Percentiles rank a stretch among this genome's conserved stretches.
These are phyloP conservation scores for Myathropa florea DNA, from an alignment of 2,888 invertebrate species.

Conservation along the genomic window DNA sequence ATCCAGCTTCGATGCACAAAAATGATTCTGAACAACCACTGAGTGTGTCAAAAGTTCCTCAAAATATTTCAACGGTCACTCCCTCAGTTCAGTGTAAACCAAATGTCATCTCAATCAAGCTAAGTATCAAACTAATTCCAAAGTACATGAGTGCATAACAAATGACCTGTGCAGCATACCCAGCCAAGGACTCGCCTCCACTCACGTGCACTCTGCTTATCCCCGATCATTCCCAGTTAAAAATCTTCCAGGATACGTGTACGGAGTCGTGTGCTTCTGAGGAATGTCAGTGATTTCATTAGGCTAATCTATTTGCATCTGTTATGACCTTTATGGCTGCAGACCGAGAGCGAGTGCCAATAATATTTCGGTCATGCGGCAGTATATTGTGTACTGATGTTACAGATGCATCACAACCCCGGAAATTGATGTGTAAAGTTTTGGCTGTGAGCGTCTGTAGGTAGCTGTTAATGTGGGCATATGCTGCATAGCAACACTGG, in stretches of 20 bases:
- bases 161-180: no score
- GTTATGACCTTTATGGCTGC: conserved; percentile 37
- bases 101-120: not conserved
- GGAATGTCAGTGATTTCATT: conserved; percentile 56
- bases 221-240: not conserved
- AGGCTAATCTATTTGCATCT: conserved; percentile 64
- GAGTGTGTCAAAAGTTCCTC: no score
- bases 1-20: no score
- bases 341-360: not conserved
- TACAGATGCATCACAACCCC: conserved; percentile 33
- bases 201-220: not conserved
- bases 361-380: conserved; percentile 4
- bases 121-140: not conserved
- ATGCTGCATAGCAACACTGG: not conserved
- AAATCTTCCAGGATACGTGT: not conserved
- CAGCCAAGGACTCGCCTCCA: not conserved
- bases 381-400: not conserved
- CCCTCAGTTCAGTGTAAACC: not conserved
- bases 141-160: not conserved
- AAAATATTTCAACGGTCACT: no score
- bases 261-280: not conserved
- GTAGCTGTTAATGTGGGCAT: not conserved
- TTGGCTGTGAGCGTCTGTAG: conserved; percentile 11
- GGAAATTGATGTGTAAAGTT: conserved; percentile 47
- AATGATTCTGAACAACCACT: no score